Evolutionary conservation across 2,888 invertebrate genomes (phyloP).

Genomic region (Balanococcus diminutus): DNA sequence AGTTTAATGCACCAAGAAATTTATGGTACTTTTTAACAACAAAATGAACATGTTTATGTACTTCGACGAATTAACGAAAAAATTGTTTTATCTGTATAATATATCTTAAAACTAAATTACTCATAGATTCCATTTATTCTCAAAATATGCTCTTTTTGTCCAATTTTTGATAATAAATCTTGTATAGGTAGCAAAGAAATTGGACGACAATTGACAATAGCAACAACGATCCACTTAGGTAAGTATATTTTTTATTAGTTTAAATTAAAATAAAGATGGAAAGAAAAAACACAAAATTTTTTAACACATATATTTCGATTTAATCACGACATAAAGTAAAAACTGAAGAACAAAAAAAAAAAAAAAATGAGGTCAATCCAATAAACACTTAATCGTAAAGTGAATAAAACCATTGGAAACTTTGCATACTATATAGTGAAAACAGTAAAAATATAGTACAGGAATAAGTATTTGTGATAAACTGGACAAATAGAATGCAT

Average conservation of each 20-base stretch:
- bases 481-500: background rate
- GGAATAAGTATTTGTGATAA: background rate
- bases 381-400: constrained; percentile 7
- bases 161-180: too few species aligned
- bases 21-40: constrained; percentile 1
- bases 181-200: too few species aligned
- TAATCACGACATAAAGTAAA: background rate
- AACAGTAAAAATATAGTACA: background rate
- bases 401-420: background rate
- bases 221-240: too few species aligned
- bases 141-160: too few species aligned
- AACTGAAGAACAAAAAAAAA: background rate
- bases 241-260: too few species aligned
- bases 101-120: too few species aligned
- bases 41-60: background rate
- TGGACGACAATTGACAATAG: too few species aligned
- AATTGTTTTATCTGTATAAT: too few species aligned
- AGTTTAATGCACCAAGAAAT: background rate
- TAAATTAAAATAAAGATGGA: background rate
- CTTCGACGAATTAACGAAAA: background rate
- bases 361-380: background rate
- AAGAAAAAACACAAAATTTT: background rate
- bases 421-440: background rate
- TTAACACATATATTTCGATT: background rate
- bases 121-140: too few species aligned